A percentile compares a stretch with the other conserved stretches of the same genome.
phyloP scores from a whole-genome alignment of 2,888 invertebrate species.

The Lypha dubia region DNA sequence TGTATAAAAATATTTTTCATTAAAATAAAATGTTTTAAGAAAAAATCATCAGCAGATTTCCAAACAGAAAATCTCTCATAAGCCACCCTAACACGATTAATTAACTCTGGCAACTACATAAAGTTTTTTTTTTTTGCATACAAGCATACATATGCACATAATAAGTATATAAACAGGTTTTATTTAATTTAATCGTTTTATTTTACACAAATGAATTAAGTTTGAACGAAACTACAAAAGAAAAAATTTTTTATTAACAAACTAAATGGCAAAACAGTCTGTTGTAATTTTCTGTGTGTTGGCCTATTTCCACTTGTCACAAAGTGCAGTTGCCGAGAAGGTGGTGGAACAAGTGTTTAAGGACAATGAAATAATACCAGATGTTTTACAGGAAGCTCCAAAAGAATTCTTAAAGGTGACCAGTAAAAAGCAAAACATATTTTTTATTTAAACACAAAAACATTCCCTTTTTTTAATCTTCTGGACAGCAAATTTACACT shows the following conservation, averaged over 20 bases:
- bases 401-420: conserved; percentile 73
- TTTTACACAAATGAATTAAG: not conserved
- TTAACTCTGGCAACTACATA: not conserved
- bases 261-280: conserved; percentile 52
- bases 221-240: not conserved
- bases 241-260: conserved; percentile 42
- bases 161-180: conserved; percentile 16
- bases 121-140: not conserved
- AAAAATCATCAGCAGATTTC: no score
- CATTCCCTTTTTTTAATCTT: no score
- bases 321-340: conserved; percentile 13
- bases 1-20: no score
- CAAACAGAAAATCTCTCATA: no score
- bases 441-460: not conserved
- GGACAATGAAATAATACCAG: conserved; percentile 74
- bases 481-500: no score
- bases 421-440: not conserved
- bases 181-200: not conserved
- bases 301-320: conserved; percentile 3
- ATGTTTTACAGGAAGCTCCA: conserved; percentile 75
- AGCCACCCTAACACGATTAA: no score
- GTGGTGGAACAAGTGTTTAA: conserved; percentile 68
- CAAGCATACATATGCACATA: no score
- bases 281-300: conserved; percentile 29
- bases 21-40: no score